phyloP scores from a whole-genome alignment of 2,797 vertebrate species.

The Meda fulgida region DNA sequence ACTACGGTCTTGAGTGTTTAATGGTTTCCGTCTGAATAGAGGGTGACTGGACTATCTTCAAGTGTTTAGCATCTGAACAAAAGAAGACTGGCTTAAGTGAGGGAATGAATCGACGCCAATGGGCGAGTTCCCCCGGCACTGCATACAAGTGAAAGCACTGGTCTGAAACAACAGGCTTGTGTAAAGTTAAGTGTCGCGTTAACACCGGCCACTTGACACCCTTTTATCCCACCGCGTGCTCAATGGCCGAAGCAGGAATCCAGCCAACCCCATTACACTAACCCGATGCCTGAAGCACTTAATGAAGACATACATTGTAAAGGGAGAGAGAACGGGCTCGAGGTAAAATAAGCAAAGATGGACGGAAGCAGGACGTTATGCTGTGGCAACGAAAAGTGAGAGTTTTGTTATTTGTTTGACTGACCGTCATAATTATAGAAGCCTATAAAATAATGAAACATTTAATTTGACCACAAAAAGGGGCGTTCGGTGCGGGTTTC shows the following conservation, averaged over 20 bases:
- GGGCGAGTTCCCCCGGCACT: slow-evolving; percentile 28
- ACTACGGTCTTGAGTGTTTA: background rate
- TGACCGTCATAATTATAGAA: background rate
- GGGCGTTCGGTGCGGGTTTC: slow-evolving; percentile 67
- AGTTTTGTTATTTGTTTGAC: background rate
- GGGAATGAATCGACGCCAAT: slow-evolving; percentile 32
- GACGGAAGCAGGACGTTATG: background rate
- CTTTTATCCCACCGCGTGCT: slow-evolving; percentile 47
- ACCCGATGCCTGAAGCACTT: slow-evolving; percentile 48
- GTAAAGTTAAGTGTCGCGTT: slow-evolving; percentile 40
- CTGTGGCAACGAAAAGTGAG: background rate
- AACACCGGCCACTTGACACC: slow-evolving; percentile 37
- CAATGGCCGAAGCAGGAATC: slow-evolving; percentile 28
- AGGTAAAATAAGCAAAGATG: background rate
- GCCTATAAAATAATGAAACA: slow-evolving; percentile 47
- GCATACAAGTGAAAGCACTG: slow-evolving; percentile 35
- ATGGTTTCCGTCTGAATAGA: slow-evolving; percentile 26
- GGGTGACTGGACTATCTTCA: slow-evolving; percentile 37
- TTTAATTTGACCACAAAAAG: slow-evolving; percentile 60
- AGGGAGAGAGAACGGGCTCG: background rate
- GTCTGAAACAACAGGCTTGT: slow-evolving; percentile 48
- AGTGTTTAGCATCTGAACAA: slow-evolving; percentile 56
- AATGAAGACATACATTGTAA: slow-evolving; percentile 58
- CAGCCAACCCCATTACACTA: slow-evolving; percentile 48
- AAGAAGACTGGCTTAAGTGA: slow-evolving; percentile 41